These are phyloP conservation scores for Sprattus sprattus DNA, from an alignment of 2,113 vertebrate species.

Conservation along the genomic window DNA sequence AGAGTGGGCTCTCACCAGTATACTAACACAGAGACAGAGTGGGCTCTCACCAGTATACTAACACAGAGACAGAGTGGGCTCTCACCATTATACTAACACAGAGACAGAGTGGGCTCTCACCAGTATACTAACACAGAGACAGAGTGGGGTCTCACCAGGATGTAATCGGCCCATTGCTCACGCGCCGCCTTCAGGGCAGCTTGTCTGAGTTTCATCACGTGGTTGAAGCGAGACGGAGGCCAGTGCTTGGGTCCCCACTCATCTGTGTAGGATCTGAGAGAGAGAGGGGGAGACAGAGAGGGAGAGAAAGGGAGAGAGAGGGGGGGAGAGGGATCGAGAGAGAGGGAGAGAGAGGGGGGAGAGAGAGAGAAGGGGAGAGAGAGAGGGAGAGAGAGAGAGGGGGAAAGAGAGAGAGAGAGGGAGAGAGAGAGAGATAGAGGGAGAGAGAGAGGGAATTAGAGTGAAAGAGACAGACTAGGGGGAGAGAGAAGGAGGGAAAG, in stretches of 20 bases:
- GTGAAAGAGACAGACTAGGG: neutral
- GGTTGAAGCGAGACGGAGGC: conserved; percentile 86
- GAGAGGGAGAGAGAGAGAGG: neutral
- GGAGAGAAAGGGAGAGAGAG: neutral
- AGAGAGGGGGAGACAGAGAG: neutral
- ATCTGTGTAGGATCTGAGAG: conserved; percentile 84
- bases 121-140: no score
- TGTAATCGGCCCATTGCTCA: conserved; percentile 93
- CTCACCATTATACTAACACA: no score
- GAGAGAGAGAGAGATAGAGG: neutral
- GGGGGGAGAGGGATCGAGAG: neutral
- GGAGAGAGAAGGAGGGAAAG: neutral
- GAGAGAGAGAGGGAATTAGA: neutral
- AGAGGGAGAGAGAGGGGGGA: neutral
- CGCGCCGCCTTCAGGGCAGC: conserved; percentile 85
- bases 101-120: no score
- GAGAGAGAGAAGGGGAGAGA: neutral
- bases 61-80: no score
- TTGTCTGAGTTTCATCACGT: conserved; percentile 93
- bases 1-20: no score
- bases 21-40: no score
- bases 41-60: no score
- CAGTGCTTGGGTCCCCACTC: conserved; percentile 96
- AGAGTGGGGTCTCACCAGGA: conserved; percentile 61
- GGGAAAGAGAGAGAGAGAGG: neutral